phyloP scores from a whole-genome alignment of 2,888 invertebrate genomes.

The Chironomus tentans region DNA sequence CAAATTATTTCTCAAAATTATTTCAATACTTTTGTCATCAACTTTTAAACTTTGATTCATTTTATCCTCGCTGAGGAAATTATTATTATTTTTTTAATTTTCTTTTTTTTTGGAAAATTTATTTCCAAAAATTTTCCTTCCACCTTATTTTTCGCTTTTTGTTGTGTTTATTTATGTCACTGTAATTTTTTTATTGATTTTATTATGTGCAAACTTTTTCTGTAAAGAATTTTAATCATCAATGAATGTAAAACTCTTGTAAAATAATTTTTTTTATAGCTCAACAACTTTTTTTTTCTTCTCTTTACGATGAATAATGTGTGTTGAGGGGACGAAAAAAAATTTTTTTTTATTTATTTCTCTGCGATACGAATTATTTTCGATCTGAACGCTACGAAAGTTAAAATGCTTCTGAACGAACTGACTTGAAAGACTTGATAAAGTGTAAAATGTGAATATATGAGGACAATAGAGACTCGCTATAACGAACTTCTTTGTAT shows the following conservation, averaged over 20 bases:
- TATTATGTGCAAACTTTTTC: too few species aligned
- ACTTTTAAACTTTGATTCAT: constrained; percentile 7
- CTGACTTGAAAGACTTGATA: background rate
- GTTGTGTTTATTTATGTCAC: too few species aligned
- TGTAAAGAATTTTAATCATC: background rate
- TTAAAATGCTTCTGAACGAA: background rate
- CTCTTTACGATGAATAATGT: background rate
- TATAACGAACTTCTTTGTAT: background rate
- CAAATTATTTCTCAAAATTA: background rate
- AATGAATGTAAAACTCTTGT: background rate
- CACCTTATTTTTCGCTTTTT: background rate
- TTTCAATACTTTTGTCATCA: background rate
- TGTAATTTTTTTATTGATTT: too few species aligned
- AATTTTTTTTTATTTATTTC: background rate
- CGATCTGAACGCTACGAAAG: background rate
- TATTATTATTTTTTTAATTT: background rate
- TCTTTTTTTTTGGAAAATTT: background rate
- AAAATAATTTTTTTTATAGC: background rate
- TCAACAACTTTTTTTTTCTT: background rate
- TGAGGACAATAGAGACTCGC: background rate
- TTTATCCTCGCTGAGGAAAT: constrained; percentile 6
- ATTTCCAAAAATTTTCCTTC: background rate
- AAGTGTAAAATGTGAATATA: background rate
- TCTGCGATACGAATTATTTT: background rate
- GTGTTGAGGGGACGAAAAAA: background rate